Conservation (phyloP, 2,113 vertebrate species). For the Pluvianellus socialis region DNA sequence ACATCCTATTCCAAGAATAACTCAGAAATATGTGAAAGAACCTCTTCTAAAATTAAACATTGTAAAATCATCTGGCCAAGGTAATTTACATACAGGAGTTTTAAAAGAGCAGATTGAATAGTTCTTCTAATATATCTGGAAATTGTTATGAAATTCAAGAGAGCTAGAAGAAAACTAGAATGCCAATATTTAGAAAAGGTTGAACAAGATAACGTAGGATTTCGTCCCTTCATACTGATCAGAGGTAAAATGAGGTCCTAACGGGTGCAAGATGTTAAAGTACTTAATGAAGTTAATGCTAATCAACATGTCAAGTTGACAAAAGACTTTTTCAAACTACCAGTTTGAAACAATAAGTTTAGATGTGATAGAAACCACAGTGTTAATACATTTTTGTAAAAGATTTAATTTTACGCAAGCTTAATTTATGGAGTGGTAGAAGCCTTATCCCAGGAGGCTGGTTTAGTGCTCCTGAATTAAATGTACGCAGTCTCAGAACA, state of each 20-base stretch:
- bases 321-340: neutral
- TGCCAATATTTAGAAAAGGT: neutral
- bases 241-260: neutral
- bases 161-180: neutral
- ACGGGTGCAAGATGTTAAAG: neutral
- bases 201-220: neutral
- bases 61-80: neutral
- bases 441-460: neutral
- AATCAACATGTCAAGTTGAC: neutral
- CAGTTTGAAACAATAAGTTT: neutral
- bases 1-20: neutral
- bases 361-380: neutral
- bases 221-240: neutral
- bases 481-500: neutral
- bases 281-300: neutral
- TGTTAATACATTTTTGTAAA: neutral
- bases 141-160: neutral
- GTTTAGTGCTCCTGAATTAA: neutral
- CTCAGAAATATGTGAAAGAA: neutral
- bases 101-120: neutral
- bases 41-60: neutral
- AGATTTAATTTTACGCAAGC: neutral
- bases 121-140: neutral
- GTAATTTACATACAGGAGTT: neutral
- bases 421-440: neutral